Evolutionary conservation across 2,113 vertebrate species (phyloP).

Genomic region (Tauraco erythrolophus): DNA sequence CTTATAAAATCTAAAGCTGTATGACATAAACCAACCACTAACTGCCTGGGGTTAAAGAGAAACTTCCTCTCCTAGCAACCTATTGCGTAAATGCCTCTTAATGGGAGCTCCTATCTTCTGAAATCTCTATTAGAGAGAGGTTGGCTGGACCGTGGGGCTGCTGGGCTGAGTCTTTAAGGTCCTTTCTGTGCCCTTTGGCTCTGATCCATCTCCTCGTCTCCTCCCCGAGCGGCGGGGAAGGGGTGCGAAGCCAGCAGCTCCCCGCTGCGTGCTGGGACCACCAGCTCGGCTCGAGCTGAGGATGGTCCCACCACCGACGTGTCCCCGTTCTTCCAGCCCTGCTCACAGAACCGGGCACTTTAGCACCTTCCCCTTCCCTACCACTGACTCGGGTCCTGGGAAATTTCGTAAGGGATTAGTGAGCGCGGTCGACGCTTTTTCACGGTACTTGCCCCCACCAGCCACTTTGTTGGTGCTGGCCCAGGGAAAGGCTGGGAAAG

Average conservation of each 20-base stretch:
- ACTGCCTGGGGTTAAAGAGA: constrained; percentile 48
- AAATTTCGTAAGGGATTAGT: not conserved
- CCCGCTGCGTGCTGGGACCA: fast-evolving
- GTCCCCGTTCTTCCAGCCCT: fast-evolving
- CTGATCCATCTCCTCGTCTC: not conserved
- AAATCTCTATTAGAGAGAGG: not conserved
- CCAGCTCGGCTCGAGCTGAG: not conserved
- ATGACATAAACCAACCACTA: constrained; percentile 58
- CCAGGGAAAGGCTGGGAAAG: not conserved
- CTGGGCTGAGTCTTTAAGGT: not conserved
- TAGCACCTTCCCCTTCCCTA: not conserved
- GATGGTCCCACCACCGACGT: fast-evolving
- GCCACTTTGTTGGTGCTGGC: not conserved
- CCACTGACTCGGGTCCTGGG: not conserved
- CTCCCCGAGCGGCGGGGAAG: fast-evolving
- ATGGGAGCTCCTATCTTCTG: not conserved
- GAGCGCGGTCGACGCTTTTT: not conserved
- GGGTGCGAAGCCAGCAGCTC: not conserved
- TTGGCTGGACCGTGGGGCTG: fast-evolving
- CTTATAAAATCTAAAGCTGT: constrained; percentile 1
- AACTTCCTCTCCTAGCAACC: constrained; percentile 26
- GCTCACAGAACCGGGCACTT: not conserved
- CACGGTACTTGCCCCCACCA: not conserved
- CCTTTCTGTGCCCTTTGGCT: not conserved
- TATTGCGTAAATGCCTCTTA: not conserved